Base-by-base conservation (phyloP, 2,113 vertebrate species). In the Sorex fumeus region DNA sequence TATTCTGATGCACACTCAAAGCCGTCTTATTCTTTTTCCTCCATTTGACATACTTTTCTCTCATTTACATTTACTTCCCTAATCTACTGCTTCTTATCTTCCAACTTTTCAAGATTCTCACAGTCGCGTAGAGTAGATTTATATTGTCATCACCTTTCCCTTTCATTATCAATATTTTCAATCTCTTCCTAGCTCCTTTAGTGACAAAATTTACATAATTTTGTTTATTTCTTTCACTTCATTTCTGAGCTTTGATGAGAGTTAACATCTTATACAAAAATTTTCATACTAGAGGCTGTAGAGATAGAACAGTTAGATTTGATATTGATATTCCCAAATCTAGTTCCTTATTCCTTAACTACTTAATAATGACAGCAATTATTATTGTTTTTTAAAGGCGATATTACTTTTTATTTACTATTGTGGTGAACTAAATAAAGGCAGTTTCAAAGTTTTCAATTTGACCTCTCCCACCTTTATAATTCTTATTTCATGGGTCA, bases 321-420 rank as follows among this genome's bases (percentile, higher is more conserved):
- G 19, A 47, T 47, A 64, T 43, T 3, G 0, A 7, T 27, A 30
- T 0, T 57, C 11, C 6, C 2, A 10, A 21, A 2, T 7, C 1
- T 7, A 50, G 0, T 27, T 36, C 15, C 28, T 47, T 25, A 79
- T 43, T 30, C 4, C 88, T 90, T 78, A 74, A 27, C 8, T 57
- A 64, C 85, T 89, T 82, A 67, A 45, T n/a, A 3, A 25, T 28
- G 27, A 19, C 7, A 40, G 4, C 91, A 16, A n/a, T 81, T 2
- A 81, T 6, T 11, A 28, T 62, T 5, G 8, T 67, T 85, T 21
- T 21, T 74, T 28, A n/a, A 83, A 91, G 66, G 15, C 93, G 32
- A n/a, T 60, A 43, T 30, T 84, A 28, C 13, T 70, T 84, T 84
- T 45, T 76, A 64, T 47, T 78, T 25, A 84, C 28, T 77, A 1